phyloP scores from a whole-genome alignment of 2,113 vertebrate genomes.

The Tetrao urogallus region DNA sequence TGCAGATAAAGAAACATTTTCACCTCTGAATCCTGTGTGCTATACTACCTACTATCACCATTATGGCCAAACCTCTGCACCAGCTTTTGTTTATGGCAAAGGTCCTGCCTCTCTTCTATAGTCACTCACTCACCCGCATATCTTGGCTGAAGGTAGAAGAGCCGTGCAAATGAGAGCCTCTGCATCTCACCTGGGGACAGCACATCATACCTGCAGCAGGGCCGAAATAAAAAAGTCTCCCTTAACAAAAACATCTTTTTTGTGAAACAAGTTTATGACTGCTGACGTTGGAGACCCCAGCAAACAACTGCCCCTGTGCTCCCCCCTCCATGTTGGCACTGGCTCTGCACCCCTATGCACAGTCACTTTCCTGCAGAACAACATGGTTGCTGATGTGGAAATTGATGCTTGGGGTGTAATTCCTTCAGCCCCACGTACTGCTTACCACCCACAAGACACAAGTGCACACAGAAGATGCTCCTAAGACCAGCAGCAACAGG shows the following conservation, averaged over 20 bases:
- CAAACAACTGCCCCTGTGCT: background rate
- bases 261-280: background rate
- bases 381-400: background rate
- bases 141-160: slow-evolving; percentile 97
- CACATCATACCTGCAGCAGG: slow-evolving; percentile 89
- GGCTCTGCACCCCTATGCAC: background rate
- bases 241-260: background rate
- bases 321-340: background rate
- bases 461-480: background rate
- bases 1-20: background rate
- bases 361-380: background rate
- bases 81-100: background rate
- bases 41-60: background rate
- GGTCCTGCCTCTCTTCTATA: background rate
- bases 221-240: background rate
- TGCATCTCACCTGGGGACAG: slow-evolving; percentile 98
- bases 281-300: background rate
- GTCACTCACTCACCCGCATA: slow-evolving; percentile 85
- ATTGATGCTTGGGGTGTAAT: background rate
- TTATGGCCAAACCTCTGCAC: background rate
- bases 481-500: background rate
- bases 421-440: background rate
- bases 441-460: background rate
- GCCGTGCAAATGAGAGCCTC: slow-evolving; percentile 91
- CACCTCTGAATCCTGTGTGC: background rate